Evolutionary conservation across 2,113 vertebrate species (phyloP).

Genomic region (Lasiurus cinereus): DNA sequence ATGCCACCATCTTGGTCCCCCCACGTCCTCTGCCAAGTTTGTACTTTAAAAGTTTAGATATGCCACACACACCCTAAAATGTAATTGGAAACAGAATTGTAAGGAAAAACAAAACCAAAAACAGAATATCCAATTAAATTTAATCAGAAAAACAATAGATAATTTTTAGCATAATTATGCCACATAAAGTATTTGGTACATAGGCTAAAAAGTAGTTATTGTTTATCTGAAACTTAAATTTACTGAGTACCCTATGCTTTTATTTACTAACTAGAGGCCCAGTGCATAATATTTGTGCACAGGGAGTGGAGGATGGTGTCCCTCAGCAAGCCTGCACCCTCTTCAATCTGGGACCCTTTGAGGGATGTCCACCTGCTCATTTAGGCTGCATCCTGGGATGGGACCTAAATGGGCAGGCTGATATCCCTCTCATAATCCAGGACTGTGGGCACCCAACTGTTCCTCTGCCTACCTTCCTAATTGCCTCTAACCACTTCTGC

Average conservation of each 20-base stretch:
- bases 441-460: too few relatives aligned
- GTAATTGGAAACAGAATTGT: accelerated
- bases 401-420: too few relatives aligned
- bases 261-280: not conserved
- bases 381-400: too few relatives aligned
- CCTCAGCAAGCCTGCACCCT: too few relatives aligned
- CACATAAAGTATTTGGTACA: not conserved
- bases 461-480: too few relatives aligned
- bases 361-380: too few relatives aligned
- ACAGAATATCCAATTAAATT: not conserved
- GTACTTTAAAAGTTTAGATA: not conserved
- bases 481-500: too few relatives aligned
- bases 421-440: too few relatives aligned
- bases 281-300: too few relatives aligned
- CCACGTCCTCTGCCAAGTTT: not conserved
- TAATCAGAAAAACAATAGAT: not conserved
- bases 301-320: too few relatives aligned
- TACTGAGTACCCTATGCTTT: not conserved
- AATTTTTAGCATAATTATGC: not conserved
- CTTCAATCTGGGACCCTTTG: too few relatives aligned
- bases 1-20: too few relatives aligned
- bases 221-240: not conserved
- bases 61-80: not conserved
- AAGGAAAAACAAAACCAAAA: not conserved
- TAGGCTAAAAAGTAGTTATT: not conserved